Percentiles rank a stretch among this genome's conserved stretches.
Evolutionary conservation across 2,797 vertebrate species (phyloP).

Genomic region (Threskiornis aethiopicus): DNA sequence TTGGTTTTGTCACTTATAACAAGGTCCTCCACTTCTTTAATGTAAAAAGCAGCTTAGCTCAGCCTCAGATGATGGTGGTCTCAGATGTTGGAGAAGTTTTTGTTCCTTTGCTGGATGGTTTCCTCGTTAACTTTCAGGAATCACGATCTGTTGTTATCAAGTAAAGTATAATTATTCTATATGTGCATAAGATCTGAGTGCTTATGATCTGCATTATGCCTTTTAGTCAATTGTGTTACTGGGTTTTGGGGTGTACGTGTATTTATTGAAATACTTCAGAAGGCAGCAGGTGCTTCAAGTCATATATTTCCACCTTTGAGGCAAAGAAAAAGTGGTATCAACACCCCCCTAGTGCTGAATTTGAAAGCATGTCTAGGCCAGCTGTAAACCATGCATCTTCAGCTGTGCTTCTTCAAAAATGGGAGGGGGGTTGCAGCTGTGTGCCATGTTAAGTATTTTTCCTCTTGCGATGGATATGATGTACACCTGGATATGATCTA

Average conservation of each 20-base stretch:
- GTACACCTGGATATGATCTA: not conserved
- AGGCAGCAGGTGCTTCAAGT: not conserved
- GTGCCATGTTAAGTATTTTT: not conserved
- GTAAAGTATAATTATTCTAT: constrained; percentile 71
- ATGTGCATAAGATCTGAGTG: not conserved
- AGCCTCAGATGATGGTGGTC: constrained; percentile 99
- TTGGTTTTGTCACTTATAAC: constrained; percentile 97
- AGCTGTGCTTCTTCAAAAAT: not conserved
- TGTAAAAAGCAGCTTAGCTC: constrained; percentile 92
- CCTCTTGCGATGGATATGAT: not conserved
- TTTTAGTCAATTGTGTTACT: not conserved
- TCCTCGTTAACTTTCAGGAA: constrained; percentile 92
- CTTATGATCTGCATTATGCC: not conserved
- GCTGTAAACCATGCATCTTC: not conserved
- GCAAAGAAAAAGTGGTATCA: not conserved
- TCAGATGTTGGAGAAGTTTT: constrained; percentile 94
- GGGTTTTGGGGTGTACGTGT: not conserved
- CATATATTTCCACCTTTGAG: not conserved
- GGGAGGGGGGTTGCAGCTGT: not conserved
- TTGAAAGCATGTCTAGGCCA: not conserved
- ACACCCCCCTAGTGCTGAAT: not conserved
- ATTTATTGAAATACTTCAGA: not conserved
- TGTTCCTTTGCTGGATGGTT: constrained; percentile 93
- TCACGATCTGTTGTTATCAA: constrained; percentile 89
- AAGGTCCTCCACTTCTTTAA: constrained; percentile 98